Conservation (phyloP, 2,797 vertebrate genomes). For the Dallia pectoralis region DNA sequence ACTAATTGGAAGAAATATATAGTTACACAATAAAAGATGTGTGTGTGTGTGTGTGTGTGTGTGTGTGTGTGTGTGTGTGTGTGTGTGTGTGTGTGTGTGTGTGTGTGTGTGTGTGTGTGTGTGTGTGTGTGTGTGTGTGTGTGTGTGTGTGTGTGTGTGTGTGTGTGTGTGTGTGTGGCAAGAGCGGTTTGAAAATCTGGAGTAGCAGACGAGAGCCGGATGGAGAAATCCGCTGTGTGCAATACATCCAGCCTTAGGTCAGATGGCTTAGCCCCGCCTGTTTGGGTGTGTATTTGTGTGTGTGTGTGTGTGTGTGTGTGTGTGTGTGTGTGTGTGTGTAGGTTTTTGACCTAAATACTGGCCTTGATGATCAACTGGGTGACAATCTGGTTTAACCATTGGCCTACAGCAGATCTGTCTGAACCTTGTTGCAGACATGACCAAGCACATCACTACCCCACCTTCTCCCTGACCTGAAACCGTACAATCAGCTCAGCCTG, state of each 20-base stretch:
- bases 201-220: background rate
- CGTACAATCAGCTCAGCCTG: constrained; percentile 63
- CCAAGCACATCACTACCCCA: constrained; percentile 65
- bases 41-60: no score
- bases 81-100: no score
- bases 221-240: no score
- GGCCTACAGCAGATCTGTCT: constrained; percentile 36
- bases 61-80: no score
- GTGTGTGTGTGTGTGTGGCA: no score
- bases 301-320: constrained; percentile 2
- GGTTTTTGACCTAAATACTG: constrained; percentile 65
- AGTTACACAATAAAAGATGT: no score
- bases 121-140: no score
- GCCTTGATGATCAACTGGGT: constrained; percentile 53
- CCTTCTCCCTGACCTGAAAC: constrained; percentile 58
- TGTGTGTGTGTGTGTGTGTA: constrained; percentile 19
- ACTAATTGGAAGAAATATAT: no score
- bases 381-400: constrained; percentile 66
- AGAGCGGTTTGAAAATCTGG: no score
- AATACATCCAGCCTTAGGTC: constrained; percentile 31
- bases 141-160: no score
- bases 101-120: no score
- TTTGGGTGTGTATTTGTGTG: constrained; percentile 26
- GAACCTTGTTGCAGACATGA: constrained; percentile 34
- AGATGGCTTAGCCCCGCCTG: constrained; percentile 61